phyloP scores from a whole-genome alignment of 2,797 vertebrate genomes.

The Diceros bicornis region DNA sequence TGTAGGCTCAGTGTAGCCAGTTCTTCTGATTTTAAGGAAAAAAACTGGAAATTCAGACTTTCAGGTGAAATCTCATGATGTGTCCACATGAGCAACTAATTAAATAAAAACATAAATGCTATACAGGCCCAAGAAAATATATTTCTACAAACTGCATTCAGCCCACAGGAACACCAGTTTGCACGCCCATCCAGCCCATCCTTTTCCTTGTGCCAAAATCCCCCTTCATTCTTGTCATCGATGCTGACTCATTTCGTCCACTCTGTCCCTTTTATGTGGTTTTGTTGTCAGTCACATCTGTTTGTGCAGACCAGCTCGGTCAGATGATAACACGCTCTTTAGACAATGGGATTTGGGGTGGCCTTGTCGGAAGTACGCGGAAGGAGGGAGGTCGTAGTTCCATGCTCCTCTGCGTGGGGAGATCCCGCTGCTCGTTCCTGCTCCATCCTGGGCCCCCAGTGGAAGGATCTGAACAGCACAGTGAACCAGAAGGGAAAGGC shows the following conservation, averaged over 20 bases:
- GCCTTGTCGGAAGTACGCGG: background rate
- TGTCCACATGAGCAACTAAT: background rate
- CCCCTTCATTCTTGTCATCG: background rate
- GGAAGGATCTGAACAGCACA: background rate
- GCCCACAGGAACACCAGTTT: background rate
- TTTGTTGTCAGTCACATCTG: background rate
- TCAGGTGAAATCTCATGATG: background rate
- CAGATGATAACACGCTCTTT: background rate
- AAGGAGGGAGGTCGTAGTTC: background rate
- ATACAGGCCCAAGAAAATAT: background rate
- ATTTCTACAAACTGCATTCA: background rate
- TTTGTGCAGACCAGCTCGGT: background rate
- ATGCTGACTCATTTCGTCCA: background rate
- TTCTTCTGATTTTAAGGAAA: background rate
- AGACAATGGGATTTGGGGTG: background rate
- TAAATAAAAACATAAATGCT: constrained; percentile 3
- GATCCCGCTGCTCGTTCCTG: background rate
- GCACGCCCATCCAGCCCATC: background rate
- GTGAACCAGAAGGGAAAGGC: background rate
- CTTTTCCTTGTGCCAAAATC: background rate
- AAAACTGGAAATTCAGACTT: background rate
- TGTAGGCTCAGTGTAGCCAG: background rate
- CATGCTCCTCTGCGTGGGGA: background rate
- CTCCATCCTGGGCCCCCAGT: background rate
- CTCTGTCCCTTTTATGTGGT: background rate